Conservation (phyloP, 2,113 vertebrate species). For the Octodon degus region DNA sequence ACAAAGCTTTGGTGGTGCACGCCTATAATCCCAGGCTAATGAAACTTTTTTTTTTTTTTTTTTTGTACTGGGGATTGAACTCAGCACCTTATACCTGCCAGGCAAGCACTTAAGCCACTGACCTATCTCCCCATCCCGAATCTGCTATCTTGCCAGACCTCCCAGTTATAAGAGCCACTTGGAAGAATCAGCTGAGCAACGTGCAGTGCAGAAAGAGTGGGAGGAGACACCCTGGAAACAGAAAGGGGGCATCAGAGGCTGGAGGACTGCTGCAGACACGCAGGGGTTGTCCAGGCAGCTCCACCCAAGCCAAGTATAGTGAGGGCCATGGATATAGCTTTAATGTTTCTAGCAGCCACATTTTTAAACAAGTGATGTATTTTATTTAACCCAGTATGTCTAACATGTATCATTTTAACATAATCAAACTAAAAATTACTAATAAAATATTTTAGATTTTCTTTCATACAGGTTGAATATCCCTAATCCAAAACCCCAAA, state of each 20-base stretch:
- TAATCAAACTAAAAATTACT: constrained; percentile 25
- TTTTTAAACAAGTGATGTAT: background rate
- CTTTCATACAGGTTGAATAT: background rate
- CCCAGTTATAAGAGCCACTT: background rate
- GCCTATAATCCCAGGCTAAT: too few relatives aligned
- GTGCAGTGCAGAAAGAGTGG: background rate
- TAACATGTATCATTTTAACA: background rate
- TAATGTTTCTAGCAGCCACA: background rate
- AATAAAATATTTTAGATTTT: constrained; percentile 24
- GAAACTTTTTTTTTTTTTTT: too few relatives aligned
- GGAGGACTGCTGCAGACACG: background rate
- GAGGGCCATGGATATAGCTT: background rate
- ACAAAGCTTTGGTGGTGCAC: too few relatives aligned
- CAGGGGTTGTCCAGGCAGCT: background rate
- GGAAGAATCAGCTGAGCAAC: background rate
- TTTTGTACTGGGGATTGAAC: too few relatives aligned
- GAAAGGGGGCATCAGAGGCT: background rate
- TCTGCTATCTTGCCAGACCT: background rate
- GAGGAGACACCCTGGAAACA: too few relatives aligned
- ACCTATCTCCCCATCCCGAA: background rate
- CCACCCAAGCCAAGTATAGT: background rate
- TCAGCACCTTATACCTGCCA: too few relatives aligned
- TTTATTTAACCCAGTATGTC: constrained; percentile 5
- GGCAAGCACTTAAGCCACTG: too few relatives aligned
- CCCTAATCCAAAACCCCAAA: background rate